These are phyloP conservation scores for Bergia sp. DNA, from an alignment of 92 coral and sea anemone species.

Conservation along the genomic window DNA sequence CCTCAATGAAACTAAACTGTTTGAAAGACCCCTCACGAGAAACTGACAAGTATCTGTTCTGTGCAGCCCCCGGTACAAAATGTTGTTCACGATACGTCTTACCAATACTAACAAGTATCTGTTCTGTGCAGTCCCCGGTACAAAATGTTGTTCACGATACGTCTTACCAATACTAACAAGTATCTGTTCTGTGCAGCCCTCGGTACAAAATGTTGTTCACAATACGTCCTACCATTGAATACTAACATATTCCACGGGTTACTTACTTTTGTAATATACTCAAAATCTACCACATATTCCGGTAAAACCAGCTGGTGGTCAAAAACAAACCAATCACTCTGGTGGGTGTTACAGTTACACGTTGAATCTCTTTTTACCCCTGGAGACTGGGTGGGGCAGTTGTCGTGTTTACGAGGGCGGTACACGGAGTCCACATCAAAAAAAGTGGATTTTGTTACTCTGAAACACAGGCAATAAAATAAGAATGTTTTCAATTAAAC, in stretches of 20 bases:
- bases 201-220: background rate
- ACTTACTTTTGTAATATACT: conserved; percentile 76
- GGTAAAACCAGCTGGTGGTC: conserved; percentile 85
- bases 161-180: background rate
- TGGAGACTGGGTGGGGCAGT: conserved; percentile 57
- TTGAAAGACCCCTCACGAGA: too few species aligned
- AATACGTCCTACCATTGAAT: background rate
- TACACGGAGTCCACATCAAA: conserved; percentile 73
- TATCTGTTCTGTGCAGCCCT: background rate
- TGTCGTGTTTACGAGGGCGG: conserved; percentile 68
- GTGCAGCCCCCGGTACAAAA: background rate
- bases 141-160: background rate
- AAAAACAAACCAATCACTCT: conserved; percentile 90
- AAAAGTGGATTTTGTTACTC: conserved; percentile 63
- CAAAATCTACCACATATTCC: conserved; percentile 97
- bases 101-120: background rate
- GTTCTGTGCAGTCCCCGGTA: background rate
- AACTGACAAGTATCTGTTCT: background rate
- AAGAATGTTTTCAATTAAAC: too few species aligned
- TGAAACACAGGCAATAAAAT: conserved; percentile 15
- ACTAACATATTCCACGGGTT: too few species aligned
- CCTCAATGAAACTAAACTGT: too few species aligned
- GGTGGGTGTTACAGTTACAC: conserved; percentile 87
- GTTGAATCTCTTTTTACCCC: conserved; percentile 57
- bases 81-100: background rate